Evolutionary conservation across 2,113 vertebrate species (phyloP).

Genomic region (Hippoglossus stenolepis): DNA sequence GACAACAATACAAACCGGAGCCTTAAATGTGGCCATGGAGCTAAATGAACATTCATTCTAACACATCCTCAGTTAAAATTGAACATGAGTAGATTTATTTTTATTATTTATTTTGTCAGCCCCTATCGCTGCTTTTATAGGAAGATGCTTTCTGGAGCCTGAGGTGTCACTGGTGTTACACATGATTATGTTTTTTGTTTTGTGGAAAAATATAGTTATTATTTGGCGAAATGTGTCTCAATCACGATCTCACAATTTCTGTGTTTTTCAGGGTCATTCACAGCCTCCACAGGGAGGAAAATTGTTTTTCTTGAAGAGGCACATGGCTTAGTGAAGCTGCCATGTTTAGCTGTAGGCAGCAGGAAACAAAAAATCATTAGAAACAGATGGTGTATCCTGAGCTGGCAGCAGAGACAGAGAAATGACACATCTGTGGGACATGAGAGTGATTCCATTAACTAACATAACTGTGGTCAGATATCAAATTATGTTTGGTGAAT

Average conservation of each 20-base stretch:
- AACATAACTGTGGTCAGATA: constrained; percentile 62
- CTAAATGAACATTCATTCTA: background rate
- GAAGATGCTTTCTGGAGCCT: background rate
- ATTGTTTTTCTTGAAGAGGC: constrained; percentile 37
- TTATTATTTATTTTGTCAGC: background rate
- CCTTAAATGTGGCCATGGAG: background rate
- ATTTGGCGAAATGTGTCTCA: background rate
- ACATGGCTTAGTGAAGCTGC: constrained; percentile 40
- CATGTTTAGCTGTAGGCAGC: constrained; percentile 53
- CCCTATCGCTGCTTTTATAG: background rate
- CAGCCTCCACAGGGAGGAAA: background rate
- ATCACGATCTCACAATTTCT: background rate
- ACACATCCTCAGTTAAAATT: background rate
- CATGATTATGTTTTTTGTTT: too few species aligned
- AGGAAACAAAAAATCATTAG: constrained; percentile 50
- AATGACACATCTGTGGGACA: constrained; percentile 58
- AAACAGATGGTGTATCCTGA: constrained; percentile 52
- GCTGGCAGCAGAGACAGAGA: constrained; percentile 30
- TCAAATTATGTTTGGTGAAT: constrained; percentile 60
- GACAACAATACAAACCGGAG: background rate
- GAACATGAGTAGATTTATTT: too few species aligned
- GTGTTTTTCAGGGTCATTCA: constrained; percentile 17
- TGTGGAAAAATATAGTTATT: background rate
- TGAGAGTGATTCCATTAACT: constrained; percentile 61
- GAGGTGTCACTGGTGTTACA: too few species aligned